These are phyloP conservation scores for Agrilus mali DNA, from an alignment of 2,888 invertebrate species.

Conservation along the genomic window DNA sequence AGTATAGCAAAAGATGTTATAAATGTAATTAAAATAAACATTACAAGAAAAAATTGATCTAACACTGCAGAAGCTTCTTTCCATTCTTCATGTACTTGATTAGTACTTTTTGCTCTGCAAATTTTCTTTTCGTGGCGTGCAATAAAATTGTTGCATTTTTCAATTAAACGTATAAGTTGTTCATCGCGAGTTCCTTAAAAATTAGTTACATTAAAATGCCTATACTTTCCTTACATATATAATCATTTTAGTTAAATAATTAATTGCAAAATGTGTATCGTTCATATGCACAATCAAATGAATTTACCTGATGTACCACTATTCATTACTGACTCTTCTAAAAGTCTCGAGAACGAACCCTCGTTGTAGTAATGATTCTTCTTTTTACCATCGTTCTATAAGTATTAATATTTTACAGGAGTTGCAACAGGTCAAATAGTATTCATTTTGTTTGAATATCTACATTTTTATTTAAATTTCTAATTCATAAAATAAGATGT, in stretches of 20 bases:
- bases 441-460: no score
- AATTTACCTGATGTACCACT: constrained; percentile 7
- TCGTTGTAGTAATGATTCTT: no score
- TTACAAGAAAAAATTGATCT: constrained; percentile 62
- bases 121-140: constrained; percentile 70
- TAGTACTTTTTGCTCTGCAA: constrained; percentile 64
- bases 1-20: constrained; percentile 68
- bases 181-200: constrained; percentile 40
- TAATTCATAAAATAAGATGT: no score
- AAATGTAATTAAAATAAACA: constrained; percentile 64
- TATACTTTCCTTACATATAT: no score
- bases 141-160: constrained; percentile 59
- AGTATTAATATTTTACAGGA: no score
- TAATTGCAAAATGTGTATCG: no score
- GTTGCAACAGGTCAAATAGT: no score
- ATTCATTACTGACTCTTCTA: background rate
- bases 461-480: no score
- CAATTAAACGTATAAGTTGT: constrained; percentile 54
- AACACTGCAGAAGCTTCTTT: constrained; percentile 71
- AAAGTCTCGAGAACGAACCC: background rate
- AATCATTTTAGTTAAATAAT: no score
- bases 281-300: no score
- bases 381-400: no score
- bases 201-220: no score
- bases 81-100: constrained; percentile 76